phyloP scores from a whole-genome alignment of 2,797 vertebrate genomes.

The Falco columbarius region DNA sequence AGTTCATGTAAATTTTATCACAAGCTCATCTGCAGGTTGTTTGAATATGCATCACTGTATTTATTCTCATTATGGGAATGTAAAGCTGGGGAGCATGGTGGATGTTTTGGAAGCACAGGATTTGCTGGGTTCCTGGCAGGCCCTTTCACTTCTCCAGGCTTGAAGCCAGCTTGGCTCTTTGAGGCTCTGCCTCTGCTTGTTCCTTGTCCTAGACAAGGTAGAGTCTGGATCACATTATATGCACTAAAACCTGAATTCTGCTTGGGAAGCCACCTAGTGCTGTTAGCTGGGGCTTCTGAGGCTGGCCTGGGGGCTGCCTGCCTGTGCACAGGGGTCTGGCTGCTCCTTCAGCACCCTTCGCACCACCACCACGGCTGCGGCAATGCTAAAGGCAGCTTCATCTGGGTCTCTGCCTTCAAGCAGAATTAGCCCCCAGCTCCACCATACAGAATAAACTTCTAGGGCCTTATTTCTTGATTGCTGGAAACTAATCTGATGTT shows the following conservation, averaged over 20 bases:
- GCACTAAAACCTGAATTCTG: neutral
- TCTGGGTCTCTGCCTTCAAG: neutral
- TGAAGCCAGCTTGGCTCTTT: neutral
- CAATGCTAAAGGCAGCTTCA: neutral
- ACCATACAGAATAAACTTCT: neutral
- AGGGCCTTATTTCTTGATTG: neutral
- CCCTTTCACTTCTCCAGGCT: neutral
- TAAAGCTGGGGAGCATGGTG: neutral
- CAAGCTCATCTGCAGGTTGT: neutral
- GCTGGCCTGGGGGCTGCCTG: neutral
- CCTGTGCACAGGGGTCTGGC: neutral
- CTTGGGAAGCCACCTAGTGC: neutral
- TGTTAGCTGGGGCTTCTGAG: neutral
- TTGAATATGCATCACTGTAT: neutral
- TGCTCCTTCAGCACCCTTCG: neutral
- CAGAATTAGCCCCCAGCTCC: neutral
- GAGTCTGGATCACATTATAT: neutral
- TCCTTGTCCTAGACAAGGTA: neutral
- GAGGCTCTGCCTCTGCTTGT: conserved; percentile 11
- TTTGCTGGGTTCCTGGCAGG: neutral
- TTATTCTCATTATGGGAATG: neutral
- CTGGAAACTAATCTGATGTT: neutral
- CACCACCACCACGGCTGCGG: neutral
- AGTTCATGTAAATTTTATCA: neutral
- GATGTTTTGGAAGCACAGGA: neutral